phyloP scores from a whole-genome alignment of 2,888 invertebrate genomes.

The Stenurella melanura region DNA sequence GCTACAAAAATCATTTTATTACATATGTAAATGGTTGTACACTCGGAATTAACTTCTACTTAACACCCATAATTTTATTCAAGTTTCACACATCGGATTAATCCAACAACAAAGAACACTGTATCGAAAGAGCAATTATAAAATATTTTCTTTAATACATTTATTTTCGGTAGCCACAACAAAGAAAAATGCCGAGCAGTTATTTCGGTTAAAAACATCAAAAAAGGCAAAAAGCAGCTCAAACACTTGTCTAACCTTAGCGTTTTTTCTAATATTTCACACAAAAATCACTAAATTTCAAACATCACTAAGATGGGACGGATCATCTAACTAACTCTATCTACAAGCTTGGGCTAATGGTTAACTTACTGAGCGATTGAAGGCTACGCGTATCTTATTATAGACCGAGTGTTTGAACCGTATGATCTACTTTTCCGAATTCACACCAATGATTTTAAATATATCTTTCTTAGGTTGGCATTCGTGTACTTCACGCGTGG shows the following conservation, averaged over 20 bases:
- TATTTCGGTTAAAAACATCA: neutral
- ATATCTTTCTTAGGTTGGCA: constrained; percentile 40
- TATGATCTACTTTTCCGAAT: constrained; percentile 44
- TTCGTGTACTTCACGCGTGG: constrained; percentile 18
- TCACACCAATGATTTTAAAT: constrained; percentile 37
- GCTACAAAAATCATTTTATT: too few relatives aligned
- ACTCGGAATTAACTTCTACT: too few relatives aligned
- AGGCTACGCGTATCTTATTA: constrained; percentile 45
- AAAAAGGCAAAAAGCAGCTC: neutral
- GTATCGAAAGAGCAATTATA: too few relatives aligned
- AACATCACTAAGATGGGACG: constrained; percentile 46
- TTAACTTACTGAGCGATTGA: constrained; percentile 37
- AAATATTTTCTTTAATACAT: too few relatives aligned
- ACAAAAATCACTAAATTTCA: constrained; percentile 41
- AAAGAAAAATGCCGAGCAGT: neutral
- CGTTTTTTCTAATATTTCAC: constrained; percentile 15
- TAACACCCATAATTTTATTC: too few relatives aligned
- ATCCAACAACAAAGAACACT: too few relatives aligned
- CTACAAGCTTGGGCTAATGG: constrained; percentile 26
- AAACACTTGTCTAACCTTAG: constrained; percentile 28
- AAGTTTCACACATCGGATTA: too few relatives aligned
- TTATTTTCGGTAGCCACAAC: neutral
- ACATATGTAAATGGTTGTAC: too few relatives aligned
- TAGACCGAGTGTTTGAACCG: constrained; percentile 43
- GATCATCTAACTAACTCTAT: constrained; percentile 22